These are phyloP conservation scores for Branchellion lobata DNA, from an alignment of 2,888 invertebrate species.

Conservation along the genomic window DNA sequence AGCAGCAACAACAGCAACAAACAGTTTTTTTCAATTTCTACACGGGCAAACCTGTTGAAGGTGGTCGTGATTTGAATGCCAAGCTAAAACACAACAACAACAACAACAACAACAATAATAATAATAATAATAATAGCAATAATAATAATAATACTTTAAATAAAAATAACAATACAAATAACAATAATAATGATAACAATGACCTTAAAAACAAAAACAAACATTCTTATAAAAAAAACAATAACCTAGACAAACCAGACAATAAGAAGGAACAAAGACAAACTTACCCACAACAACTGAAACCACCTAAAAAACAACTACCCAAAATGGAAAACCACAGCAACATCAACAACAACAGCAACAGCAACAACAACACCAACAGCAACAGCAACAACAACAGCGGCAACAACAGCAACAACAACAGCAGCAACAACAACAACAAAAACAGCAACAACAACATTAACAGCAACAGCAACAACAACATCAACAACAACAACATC, in stretches of 20 bases:
- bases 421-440: conserved; percentile 18
- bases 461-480: conserved; percentile 21
- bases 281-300: neutral
- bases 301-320: neutral
- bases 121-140: neutral
- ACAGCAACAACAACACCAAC: conserved; percentile 11
- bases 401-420: neutral
- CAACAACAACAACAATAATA: neutral
- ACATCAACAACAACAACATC: conserved; percentile 18
- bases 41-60: too few relatives aligned
- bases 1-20: neutral
- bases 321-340: neutral
- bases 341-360: conserved; percentile 19
- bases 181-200: neutral
- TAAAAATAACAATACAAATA: neutral
- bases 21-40: too few relatives aligned
- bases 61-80: neutral
- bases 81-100: neutral
- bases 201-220: neutral
- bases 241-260: neutral
- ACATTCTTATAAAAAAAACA: too few relatives aligned
- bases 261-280: neutral
- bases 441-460: conserved; percentile 9
- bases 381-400: neutral
- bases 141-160: neutral